phyloP scores from a whole-genome alignment of 2,888 invertebrate species.

The Tinea semifulvella region DNA sequence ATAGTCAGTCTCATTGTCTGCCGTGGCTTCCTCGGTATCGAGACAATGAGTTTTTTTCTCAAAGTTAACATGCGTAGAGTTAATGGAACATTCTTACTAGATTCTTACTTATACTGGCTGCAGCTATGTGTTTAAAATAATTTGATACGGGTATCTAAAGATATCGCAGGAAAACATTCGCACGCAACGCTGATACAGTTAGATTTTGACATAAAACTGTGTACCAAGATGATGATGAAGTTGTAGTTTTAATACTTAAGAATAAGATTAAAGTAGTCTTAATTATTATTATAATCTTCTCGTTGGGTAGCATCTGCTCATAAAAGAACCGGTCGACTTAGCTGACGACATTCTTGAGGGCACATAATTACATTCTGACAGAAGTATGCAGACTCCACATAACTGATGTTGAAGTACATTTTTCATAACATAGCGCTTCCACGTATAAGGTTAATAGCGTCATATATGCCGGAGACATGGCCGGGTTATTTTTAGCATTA shows the following conservation, averaged over 20 bases:
- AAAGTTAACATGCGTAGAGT: conserved; percentile 40
- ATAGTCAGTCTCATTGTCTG: conserved; percentile 50
- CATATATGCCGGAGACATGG: conserved; percentile 53
- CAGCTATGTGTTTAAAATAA: conserved; percentile 10
- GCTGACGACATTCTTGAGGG: conserved; percentile 30
- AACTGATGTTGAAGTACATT: conserved; percentile 29
- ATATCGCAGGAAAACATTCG: conserved; percentile 24
- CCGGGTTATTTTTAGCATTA: conserved; percentile 62
- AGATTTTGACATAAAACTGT: neutral
- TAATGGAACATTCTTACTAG: conserved; percentile 17
- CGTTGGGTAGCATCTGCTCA: conserved; percentile 21
- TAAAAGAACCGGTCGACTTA: conserved; percentile 25
- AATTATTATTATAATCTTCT: conserved; percentile 8
- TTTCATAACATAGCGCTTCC: conserved; percentile 45
- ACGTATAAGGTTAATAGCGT: conserved; percentile 57
- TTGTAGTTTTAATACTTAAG: neutral
- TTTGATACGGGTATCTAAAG: conserved; percentile 4
- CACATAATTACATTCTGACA: conserved; percentile 36
- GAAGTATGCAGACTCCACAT: conserved; percentile 24
- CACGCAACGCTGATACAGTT: conserved; percentile 27
- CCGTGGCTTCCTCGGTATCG: conserved; percentile 42
- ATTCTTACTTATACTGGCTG: neutral
- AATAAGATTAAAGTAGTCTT: conserved; percentile 7
- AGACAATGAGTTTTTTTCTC: conserved; percentile 52
- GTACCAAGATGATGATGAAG: neutral